Percentiles rank a stretch among this genome's conserved stretches.
phyloP scores from a whole-genome alignment of 1,140 invertebrate genomes.

The Plectrocnemia conspersa region DNA sequence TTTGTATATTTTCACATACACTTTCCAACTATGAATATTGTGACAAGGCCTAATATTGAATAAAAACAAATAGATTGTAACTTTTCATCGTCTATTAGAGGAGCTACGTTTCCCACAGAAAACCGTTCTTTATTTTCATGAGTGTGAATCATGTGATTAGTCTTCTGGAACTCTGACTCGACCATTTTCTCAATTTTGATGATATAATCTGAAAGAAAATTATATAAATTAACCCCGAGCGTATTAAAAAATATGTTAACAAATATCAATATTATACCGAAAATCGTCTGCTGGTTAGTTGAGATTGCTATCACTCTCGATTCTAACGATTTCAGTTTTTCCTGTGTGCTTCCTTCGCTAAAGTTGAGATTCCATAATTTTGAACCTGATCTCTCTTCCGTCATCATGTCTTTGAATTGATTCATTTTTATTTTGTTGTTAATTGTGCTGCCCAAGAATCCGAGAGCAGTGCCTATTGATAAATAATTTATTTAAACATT shows the following conservation, averaged over 20 bases:
- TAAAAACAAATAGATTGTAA: no score
- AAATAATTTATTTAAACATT: slow-evolving; percentile 5
- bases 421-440: slow-evolving; percentile 63
- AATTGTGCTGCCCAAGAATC: slow-evolving; percentile 61
- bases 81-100: no score
- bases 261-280: slow-evolving; percentile 22
- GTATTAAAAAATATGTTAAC: no score
- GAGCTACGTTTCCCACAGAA: no score
- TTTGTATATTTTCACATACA: no score
- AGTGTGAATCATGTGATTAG: slow-evolving; percentile 24
- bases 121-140: no score
- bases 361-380: slow-evolving; percentile 13
- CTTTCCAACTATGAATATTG: no score
- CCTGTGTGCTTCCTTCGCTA: slow-evolving; percentile 5
- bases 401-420: slow-evolving; percentile 58
- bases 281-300: slow-evolving; percentile 29
- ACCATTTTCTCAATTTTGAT: slow-evolving; percentile 23
- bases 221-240: neutral
- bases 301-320: slow-evolving; percentile 27
- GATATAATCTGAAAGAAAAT: slow-evolving; percentile 30
- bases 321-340: slow-evolving; percentile 25
- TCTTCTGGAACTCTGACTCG: slow-evolving; percentile 23
- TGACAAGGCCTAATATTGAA: no score
- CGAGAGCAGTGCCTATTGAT: slow-evolving; percentile 58
- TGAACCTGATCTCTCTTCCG: slow-evolving; percentile 39